Conservation (phyloP, 1,140 invertebrate genomes). For the Lerema accius region DNA sequence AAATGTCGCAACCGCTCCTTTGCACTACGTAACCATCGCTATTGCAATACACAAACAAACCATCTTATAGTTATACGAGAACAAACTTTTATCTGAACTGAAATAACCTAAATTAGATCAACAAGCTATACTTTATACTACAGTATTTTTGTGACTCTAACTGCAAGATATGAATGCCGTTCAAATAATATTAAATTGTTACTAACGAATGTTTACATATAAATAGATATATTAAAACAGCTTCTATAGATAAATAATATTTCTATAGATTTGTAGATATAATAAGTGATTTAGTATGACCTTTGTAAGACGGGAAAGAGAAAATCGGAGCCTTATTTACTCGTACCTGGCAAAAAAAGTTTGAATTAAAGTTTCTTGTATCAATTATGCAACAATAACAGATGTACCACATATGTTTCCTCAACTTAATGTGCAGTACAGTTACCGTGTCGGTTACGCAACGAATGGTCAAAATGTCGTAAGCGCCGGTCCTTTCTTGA, state of each 20-base stretch:
- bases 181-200: too few species aligned
- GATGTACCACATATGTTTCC: conserved; percentile 3
- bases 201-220: too few species aligned
- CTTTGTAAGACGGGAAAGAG: background rate
- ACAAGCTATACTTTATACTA: too few species aligned
- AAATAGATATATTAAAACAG: too few species aligned
- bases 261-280: too few species aligned
- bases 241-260: too few species aligned
- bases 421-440: background rate
- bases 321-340: background rate
- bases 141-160: too few species aligned
- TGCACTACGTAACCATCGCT: conserved; percentile 24
- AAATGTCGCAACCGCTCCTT: conserved; percentile 31
- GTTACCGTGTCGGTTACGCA: too few species aligned
- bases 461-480: background rate
- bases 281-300: too few species aligned
- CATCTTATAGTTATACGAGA: too few species aligned
- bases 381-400: conserved; percentile 8
- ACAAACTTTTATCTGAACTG: too few species aligned
- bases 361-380: background rate
- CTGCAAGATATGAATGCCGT: too few species aligned
- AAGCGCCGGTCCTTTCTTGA: background rate
- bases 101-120: background rate
- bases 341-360: background rate
- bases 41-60: conserved; percentile 27